Evolutionary conservation across 2,797 vertebrate species (phyloP), one percentile per base, ranked within the genome.

Genomic region (Argentina silus): DNA sequence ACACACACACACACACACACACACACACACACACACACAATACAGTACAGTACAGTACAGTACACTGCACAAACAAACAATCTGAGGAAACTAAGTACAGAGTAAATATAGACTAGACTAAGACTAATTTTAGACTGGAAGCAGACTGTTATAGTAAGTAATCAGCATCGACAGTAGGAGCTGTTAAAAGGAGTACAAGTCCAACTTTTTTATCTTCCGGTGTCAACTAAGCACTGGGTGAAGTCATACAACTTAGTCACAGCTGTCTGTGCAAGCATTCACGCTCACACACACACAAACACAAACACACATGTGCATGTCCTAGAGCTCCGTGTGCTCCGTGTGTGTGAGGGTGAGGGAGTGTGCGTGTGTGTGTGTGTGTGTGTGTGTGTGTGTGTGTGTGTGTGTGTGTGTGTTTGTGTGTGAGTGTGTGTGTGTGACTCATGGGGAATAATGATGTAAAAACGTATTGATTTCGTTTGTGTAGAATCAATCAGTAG

Each of bases 1-100:
- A 72, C 75, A 74, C 64, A 60, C 50, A 21, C 42, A 56, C 42
- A 67, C 50, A 64, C 59, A 56, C 53, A 48, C 21, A 59, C 53
- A 8, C 72, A 73, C 55, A 73, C 53, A 57, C 60, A 55, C 59
- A 77, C 59, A 68, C 44, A 76, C 48, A 64, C 62, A 59, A 43
- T 10, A 65, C 72, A 9, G 57, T 36, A 65, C 60, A 59, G 50
- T 59, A 42, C 69, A 36, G 72, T 44, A 62, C 57, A 67, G 27
- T 45, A 67, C 62, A 50, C n/a, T 62, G 59, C 11, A 15, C 59
- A 57, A n/a, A 70, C 8, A 69, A 19, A 74, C 73, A 75, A 63
- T 76, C 61, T 42, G 45, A 23, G 68, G 68, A 60, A 36, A 36
- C 27, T 36, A 36, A 36, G 27, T 4, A 36, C 27, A 36, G 27